These are phyloP conservation scores for Oreortyx pictus DNA, from an alignment of 2,797 vertebrate genomes.

Conservation along the genomic window DNA sequence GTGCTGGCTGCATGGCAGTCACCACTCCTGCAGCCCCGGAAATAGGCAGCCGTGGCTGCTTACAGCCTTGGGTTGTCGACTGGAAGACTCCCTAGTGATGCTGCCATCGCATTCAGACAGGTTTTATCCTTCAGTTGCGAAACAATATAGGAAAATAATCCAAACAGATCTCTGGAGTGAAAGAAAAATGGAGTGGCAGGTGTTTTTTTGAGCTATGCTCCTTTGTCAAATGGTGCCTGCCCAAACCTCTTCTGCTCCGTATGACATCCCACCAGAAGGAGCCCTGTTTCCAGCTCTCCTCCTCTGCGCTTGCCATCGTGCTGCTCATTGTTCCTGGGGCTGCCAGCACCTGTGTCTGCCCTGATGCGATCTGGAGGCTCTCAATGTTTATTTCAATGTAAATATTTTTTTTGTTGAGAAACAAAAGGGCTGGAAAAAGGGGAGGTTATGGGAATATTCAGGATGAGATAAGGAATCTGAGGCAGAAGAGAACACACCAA, in stretches of 20 bases:
- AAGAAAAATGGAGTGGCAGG: background rate
- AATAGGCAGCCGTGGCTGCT: background rate
- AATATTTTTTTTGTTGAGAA: constrained; percentile 69
- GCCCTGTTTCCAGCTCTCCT: background rate
- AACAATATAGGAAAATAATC: background rate
- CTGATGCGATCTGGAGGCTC: background rate
- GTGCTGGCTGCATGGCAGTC: background rate
- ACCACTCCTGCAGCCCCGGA: background rate
- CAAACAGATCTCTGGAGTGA: background rate
- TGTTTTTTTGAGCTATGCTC: background rate
- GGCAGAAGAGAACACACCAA: constrained; percentile 58
- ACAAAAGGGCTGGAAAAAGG: constrained; percentile 37
- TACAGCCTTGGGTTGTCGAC: background rate
- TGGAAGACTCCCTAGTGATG: background rate
- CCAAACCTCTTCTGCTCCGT: background rate
- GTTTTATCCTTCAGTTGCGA: constrained; percentile 5
- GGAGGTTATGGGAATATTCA: constrained; percentile 61
- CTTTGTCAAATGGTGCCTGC: background rate
- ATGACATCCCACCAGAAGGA: background rate
- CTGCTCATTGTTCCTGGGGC: background rate
- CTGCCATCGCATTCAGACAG: background rate
- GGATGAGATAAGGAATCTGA: constrained; percentile 69
- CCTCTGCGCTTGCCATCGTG: background rate
- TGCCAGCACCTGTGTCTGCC: background rate
- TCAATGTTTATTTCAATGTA: constrained; percentile 63